Evolutionary conservation across 1,140 invertebrate genomes (phyloP).

Genomic region (Drosophila mojavensis): DNA sequence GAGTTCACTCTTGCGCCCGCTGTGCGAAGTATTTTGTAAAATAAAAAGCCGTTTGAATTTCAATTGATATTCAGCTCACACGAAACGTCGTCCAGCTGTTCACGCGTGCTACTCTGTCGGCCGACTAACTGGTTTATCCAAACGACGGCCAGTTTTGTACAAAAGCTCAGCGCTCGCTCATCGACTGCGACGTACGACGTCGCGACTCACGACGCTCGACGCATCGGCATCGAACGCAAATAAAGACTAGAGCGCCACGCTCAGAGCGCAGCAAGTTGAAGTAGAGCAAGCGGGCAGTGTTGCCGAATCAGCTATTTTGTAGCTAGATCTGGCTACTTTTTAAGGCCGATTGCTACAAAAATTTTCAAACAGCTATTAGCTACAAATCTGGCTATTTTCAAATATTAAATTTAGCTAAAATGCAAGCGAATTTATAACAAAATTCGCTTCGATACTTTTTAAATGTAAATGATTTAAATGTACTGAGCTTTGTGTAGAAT

Average conservation of each 20-base stretch:
- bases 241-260: slow-evolving; percentile 24
- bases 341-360: no score
- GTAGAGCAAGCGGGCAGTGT: slow-evolving; percentile 5
- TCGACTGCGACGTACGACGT: not conserved
- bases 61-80: slow-evolving; percentile 22
- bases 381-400: no score
- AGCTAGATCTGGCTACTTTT: no score
- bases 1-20: slow-evolving; percentile 18
- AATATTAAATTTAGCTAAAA: no score
- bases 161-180: slow-evolving; percentile 11
- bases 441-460: no score
- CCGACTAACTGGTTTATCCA: slow-evolving; percentile 80
- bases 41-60: not conserved
- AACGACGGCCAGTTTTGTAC: slow-evolving; percentile 70
- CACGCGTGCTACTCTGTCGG: slow-evolving; percentile 53
- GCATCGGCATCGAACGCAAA: slow-evolving; percentile 12
- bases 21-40: slow-evolving; percentile 11
- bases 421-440: no score
- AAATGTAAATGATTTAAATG: no score
- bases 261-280: slow-evolving; percentile 20
- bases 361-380: no score
- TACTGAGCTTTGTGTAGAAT: no score
- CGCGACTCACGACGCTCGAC: no score
- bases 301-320: no score
- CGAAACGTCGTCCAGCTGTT: slow-evolving; percentile 27